Evolutionary conservation across 2,888 invertebrate species (phyloP).

Genomic region (Drosophila diplacantha): DNA sequence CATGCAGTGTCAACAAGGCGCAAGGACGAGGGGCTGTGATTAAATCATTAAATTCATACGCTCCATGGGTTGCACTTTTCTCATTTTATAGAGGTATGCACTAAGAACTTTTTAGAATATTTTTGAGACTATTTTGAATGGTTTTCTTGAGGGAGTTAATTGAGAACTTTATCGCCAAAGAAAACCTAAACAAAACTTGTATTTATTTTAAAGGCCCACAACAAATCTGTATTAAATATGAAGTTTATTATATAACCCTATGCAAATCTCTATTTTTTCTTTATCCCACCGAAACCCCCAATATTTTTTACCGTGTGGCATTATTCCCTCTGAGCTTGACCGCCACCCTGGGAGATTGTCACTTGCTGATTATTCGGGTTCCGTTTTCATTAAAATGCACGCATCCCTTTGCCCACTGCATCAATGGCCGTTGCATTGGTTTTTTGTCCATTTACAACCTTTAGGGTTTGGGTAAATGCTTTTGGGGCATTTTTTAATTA

Average conservation of each 20-base stretch:
- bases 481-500: slow-evolving; percentile 74
- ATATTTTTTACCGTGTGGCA: slow-evolving; percentile 28
- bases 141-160: neutral
- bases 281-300: neutral
- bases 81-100: slow-evolving; percentile 31
- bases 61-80: slow-evolving; percentile 71
- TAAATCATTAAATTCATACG: slow-evolving; percentile 78
- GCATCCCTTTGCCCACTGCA: slow-evolving; percentile 33
- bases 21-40: slow-evolving; percentile 55
- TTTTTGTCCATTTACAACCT: slow-evolving; percentile 29
- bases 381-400: slow-evolving; percentile 70
- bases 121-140: neutral
- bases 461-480: slow-evolving; percentile 65
- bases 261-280: neutral
- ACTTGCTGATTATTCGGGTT: slow-evolving; percentile 67
- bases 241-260: no score
- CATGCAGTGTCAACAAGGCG: slow-evolving; percentile 73
- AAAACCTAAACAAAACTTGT: no score
- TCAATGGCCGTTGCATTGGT: slow-evolving; percentile 51
- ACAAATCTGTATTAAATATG: no score
- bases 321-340: slow-evolving; percentile 65
- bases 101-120: neutral
- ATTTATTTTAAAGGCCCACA: no score
- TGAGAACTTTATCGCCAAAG: neutral
- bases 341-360: slow-evolving; percentile 63